A percentile compares a stretch with the other conserved stretches of the same genome.
Evolutionary conservation across 2,888 invertebrate species (phyloP).

Genomic region (Polyploca ridens): DNA sequence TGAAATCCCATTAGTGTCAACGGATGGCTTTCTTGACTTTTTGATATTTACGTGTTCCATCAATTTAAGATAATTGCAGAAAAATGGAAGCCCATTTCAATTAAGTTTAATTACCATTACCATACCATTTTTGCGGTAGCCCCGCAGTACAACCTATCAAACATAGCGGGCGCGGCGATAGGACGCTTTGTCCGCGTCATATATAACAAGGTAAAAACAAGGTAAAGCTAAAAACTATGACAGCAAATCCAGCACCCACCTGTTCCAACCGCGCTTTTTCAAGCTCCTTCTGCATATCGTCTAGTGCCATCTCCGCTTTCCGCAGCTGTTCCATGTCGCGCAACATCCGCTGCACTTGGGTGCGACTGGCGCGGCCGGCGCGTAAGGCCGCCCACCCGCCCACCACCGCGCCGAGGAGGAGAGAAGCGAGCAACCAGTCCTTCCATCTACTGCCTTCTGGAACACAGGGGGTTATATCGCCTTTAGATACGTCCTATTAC

Average conservation of each 20-base stretch:
- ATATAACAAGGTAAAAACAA: no score
- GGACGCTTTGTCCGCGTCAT: no score
- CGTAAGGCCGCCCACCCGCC: slow-evolving; percentile 97
- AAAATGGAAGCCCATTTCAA: no score
- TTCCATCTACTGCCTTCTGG: slow-evolving; percentile 93
- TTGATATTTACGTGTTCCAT: no score
- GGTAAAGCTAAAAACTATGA: no score
- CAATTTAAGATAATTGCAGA: no score
- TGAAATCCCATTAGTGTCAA: no score
- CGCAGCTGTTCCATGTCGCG: slow-evolving; percentile 96
- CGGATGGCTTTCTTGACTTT: no score
- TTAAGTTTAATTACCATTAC: no score
- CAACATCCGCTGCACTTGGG: slow-evolving; percentile 95
- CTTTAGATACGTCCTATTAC: neutral
- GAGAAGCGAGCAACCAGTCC: slow-evolving; percentile 93
- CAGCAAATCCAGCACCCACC: slow-evolving; percentile 42
- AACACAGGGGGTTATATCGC: slow-evolving; percentile 22
- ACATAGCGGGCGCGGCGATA: no score
- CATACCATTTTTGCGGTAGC: no score
- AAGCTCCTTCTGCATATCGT: slow-evolving; percentile 93
- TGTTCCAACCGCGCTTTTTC: slow-evolving; percentile 92
- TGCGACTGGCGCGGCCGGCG: slow-evolving; percentile 94
- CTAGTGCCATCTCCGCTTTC: slow-evolving; percentile 94
- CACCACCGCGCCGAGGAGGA: slow-evolving; percentile 92
- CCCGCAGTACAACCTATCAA: no score